These are phyloP conservation scores for Lophura nycthemera DNA, from an alignment of 2,113 vertebrate genomes.

Conservation along the genomic window DNA sequence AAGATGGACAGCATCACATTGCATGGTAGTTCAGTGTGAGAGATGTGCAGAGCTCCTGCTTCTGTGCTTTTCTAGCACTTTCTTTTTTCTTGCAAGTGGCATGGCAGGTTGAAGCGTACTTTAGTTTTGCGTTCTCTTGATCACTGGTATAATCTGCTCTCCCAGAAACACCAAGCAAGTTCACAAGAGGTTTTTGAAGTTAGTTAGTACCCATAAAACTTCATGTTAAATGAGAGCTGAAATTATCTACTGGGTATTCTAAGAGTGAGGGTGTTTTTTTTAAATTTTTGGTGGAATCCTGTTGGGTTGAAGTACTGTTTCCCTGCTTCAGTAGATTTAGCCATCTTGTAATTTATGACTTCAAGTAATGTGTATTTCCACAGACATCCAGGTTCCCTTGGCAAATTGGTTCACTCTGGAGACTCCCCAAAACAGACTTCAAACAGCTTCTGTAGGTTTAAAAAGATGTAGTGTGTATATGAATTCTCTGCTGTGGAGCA, in stretches of 20 bases:
- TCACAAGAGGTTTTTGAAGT: not conserved
- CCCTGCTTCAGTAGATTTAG: not conserved
- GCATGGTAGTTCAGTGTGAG: fast-evolving
- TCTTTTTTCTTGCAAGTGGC: not conserved
- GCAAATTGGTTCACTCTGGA: not conserved
- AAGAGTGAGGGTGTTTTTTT: not conserved
- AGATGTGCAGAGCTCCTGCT: not conserved
- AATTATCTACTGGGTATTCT: not conserved
- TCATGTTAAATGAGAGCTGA: not conserved
- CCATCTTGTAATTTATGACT: not conserved
- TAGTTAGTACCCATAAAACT: not conserved
- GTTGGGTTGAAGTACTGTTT: not conserved
- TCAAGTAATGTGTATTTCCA: not conserved
- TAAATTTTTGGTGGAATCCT: not conserved
- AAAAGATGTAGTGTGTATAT: not conserved
- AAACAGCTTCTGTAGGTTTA: not conserved
- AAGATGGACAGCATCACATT: not conserved
- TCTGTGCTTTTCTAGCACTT: not conserved
- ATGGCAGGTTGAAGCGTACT: not conserved
- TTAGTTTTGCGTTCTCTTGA: not conserved
- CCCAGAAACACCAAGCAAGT: not conserved
- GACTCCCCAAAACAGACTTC: not conserved
- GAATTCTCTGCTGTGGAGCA: not conserved
- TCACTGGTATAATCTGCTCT: not conserved
- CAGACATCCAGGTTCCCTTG: not conserved